phyloP scores from a whole-genome alignment of 2,113 vertebrate species.

The Otolemur garnettii region DNA sequence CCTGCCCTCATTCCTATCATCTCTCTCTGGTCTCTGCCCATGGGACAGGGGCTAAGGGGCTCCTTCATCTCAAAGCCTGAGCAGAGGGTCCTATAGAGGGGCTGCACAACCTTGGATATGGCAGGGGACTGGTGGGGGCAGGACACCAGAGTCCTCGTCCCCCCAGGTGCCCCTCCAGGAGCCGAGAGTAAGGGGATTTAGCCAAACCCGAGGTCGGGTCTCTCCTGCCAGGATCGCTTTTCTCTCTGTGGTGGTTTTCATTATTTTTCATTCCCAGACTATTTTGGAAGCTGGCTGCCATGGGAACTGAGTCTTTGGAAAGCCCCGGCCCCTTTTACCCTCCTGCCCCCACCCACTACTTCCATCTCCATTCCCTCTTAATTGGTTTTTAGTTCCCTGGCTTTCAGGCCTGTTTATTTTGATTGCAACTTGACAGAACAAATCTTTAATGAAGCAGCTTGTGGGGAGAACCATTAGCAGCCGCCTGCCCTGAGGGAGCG shows the following conservation, averaged over 20 bases:
- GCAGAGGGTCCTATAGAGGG: neutral
- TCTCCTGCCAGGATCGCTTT: conserved; percentile 69
- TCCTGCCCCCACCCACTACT: conserved; percentile 7
- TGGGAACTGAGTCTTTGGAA: conserved; percentile 74
- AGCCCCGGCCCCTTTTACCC: conserved; percentile 49
- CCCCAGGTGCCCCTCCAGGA: conserved; percentile 47
- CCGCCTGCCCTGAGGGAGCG: conserved; percentile 81
- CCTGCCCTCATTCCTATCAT: too few relatives aligned
- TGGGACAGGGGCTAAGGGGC: neutral
- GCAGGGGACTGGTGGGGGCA: neutral
- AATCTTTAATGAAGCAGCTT: conserved; percentile 87
- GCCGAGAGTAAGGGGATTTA: conserved; percentile 33
- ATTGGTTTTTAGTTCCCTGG: conserved; percentile 78
- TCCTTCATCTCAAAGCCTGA: neutral
- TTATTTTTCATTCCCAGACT: conserved; percentile 66
- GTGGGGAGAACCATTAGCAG: conserved; percentile 86
- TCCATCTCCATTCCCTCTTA: conserved; percentile 72
- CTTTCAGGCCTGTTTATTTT: conserved; percentile 87
- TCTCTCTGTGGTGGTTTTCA: conserved; percentile 64
- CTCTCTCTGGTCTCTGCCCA: neutral
- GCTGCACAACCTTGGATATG: neutral
- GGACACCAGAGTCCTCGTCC: neutral
- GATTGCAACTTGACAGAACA: conserved; percentile 86
- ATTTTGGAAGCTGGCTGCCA: conserved; percentile 78
- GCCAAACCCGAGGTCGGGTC: neutral